Evolutionary conservation across 2,113 vertebrate species (phyloP).

Genomic region (Lophotis ruficrista): DNA sequence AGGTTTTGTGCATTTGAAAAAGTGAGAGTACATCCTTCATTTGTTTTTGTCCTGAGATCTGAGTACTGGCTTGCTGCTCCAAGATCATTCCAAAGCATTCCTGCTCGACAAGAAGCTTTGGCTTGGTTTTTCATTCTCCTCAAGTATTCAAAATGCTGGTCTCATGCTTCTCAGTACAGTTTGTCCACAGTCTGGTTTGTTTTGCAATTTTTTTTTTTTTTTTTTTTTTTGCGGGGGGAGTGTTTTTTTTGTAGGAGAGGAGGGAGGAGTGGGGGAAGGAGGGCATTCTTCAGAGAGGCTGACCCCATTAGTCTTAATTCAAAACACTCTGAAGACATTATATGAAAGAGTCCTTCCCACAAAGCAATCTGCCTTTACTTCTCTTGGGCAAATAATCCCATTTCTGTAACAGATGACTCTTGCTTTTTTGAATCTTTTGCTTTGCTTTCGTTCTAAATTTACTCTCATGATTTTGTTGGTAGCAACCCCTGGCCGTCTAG

Average conservation of each 20-base stretch:
- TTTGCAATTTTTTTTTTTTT: not conserved
- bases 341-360: not conserved
- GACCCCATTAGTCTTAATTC: not conserved
- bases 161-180: not conserved
- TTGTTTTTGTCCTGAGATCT: not conserved
- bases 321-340: not conserved
- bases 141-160: not conserved
- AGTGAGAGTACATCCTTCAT: not conserved
- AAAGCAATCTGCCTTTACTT: not conserved
- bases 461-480: not conserved
- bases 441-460: not conserved
- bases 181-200: not conserved
- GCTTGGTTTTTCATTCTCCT: not conserved
- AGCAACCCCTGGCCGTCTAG: constrained; percentile 94
- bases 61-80: not conserved
- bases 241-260: too few relatives aligned
- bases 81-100: not conserved
- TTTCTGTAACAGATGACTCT: not conserved
- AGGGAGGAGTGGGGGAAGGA: not conserved
- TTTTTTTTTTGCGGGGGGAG: too few relatives aligned
- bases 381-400: not conserved
- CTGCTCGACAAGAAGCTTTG: not conserved
- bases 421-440: not conserved
- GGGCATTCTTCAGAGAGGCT: not conserved
- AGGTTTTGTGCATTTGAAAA: not conserved